phyloP scores from a whole-genome alignment of 2,113 vertebrate species.

The Macheiramphus alcinus region DNA sequence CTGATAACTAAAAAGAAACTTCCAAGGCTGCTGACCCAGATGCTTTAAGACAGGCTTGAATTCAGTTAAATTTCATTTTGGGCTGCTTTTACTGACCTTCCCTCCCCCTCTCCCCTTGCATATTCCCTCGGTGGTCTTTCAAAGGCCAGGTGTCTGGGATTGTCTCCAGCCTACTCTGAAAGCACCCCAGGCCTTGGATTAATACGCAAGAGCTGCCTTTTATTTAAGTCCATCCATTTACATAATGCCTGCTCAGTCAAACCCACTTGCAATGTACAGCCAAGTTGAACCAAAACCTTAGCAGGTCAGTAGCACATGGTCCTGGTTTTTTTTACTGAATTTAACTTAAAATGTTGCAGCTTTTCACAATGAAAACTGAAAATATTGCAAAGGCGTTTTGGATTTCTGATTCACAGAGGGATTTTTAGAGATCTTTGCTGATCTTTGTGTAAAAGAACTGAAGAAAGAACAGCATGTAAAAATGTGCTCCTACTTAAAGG shows the following conservation, averaged over 20 bases:
- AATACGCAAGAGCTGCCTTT: constrained; percentile 60
- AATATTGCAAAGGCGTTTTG: background rate
- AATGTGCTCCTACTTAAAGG: background rate
- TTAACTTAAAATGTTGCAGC: constrained; percentile 9
- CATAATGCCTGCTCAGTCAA: constrained; percentile 74
- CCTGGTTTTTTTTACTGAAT: constrained; percentile 55
- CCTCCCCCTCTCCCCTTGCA: background rate
- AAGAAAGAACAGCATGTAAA: background rate
- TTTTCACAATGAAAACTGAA: background rate
- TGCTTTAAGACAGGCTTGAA: constrained; percentile 3
- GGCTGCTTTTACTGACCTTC: constrained; percentile 48
- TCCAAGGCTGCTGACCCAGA: constrained; percentile 34
- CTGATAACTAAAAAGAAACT: constrained; percentile 45
- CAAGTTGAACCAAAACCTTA: constrained; percentile 45
- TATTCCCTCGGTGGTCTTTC: constrained; percentile 76
- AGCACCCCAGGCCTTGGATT: constrained; percentile 75
- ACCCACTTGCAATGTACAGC: constrained; percentile 46
- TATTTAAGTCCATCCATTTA: constrained; percentile 62
- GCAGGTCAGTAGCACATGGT: constrained; percentile 34
- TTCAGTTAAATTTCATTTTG: constrained; percentile 64
- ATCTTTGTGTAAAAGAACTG: background rate
- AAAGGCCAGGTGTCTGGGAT: constrained; percentile 82
- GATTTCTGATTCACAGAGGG: background rate
- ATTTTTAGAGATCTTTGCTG: background rate
- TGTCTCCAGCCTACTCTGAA: constrained; percentile 74